Percentiles rank a stretch among this genome's conserved stretches.
phyloP scores from a whole-genome alignment of 2,113 vertebrate species.

The Myanophis thanlyinensis region DNA sequence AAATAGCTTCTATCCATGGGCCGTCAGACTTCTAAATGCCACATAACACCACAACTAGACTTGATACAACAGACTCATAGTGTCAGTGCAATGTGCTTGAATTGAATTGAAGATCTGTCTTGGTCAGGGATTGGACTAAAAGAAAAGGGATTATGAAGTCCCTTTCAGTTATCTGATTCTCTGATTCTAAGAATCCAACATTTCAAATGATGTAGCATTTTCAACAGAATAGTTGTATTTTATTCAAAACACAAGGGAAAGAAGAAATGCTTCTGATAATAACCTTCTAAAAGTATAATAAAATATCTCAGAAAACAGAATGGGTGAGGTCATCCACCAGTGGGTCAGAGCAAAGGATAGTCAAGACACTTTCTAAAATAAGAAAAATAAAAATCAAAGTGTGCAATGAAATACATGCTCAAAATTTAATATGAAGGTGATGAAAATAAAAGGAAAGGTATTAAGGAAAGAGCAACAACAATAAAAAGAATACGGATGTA shows the following conservation, averaged over 20 bases:
- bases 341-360: neutral
- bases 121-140: too few species aligned
- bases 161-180: too few species aligned
- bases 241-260: neutral
- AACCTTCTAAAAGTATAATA: neutral
- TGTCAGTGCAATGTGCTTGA: too few species aligned
- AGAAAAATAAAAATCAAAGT: constrained; percentile 15
- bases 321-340: neutral
- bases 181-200: neutral
- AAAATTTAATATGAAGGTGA: constrained; percentile 24
- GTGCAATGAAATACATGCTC: neutral
- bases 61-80: too few species aligned
- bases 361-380: neutral
- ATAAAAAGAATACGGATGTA: neutral
- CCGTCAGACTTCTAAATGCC: too few species aligned
- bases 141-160: too few species aligned
- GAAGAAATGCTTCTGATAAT: neutral
- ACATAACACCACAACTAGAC: too few species aligned
- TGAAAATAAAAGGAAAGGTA: neutral
- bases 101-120: too few species aligned
- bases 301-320: neutral
- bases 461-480: neutral
- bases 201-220: neutral
- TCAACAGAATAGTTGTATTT: neutral
- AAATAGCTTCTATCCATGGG: too few species aligned